Evolutionary conservation across 2,888 invertebrate species (phyloP), one percentile per base, ranked within the genome.

Genomic region (Phaonia tiefii): DNA sequence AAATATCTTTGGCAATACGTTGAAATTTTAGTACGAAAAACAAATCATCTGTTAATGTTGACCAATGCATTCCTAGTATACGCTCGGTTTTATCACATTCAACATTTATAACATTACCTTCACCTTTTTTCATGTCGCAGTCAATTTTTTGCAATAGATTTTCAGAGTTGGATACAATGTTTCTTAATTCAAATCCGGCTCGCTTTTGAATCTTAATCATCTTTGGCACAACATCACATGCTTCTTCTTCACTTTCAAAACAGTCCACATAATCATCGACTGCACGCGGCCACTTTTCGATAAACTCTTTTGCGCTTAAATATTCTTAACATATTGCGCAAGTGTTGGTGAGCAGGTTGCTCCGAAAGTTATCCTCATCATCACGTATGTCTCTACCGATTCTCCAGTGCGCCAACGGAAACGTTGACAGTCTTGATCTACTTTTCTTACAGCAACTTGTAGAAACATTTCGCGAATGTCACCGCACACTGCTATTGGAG

Each of bases 381-480:
- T 78, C 1, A 77, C 67, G 56, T 66, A 81, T 13, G 60, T 67
- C 4, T 81, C 67, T 4, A 75, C 42, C 8, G 51, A 54, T 4
- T 67, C 44, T n/a, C 60, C 73, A 11, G 56, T 42, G n/a, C n/a
- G n/a, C n/a, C n/a, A n/a, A n/a, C n/a, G n/a, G n/a, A n/a, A n/a
- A n/a, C n/a, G n/a, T 75, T 87, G 86, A 0, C 85, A 63, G 44
- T 83, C 60, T 46, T 85, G 85, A 71, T 89, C 88, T 13, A 83
- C 83, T 10, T 77, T 58, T 0, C 65, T 17, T 1, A 89, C 85
- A 10, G 82, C 82, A 0, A 89, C 75, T 44, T 86, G 88, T 3
- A 85, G 76, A 58, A 88, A 89, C 88, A 89, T 88, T 60, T 89
- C 87, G 5, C 76, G 83, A 0, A 89, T 86, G 60, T 90, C 89